Evolutionary conservation across 2,113 vertebrate genomes (phyloP), one percentile per base, ranked within the genome.

Genomic region (Cheirogaleus medius): DNA sequence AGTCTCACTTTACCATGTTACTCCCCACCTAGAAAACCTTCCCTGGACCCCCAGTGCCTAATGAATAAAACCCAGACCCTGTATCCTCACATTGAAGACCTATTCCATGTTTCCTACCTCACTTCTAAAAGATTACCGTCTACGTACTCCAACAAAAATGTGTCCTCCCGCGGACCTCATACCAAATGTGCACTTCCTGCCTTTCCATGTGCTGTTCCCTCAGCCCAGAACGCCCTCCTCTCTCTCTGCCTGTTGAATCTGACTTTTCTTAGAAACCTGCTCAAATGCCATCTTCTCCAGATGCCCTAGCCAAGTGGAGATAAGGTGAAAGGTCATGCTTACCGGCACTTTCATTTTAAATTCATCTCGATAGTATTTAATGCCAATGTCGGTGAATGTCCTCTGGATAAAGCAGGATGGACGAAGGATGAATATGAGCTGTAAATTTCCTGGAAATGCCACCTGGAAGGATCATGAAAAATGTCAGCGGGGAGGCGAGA

Each of bases 311-410:
- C 87, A 92, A 81, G 58, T 58, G 88, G 90, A 97, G 47, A 91
- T 73, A 90, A 80, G 87, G 89, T 77, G 93, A 96, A 94, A 97
- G 88, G 82, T 94, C 97, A 98, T 98, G 98, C 99, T 99, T 99
- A 99, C 99, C 99, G 99, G 99, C 99, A 99, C 99, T 99, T 99
- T 99, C 99, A 99, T 99, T 99, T 99, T 99, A 98, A 99, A 99
- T 98, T 99, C 99, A 98, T 99, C 99, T 58, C 99, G 99, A 77
- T 99, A 99, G 97, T 99, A 98, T 94, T 99, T 99, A 96, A 99
- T 99, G 94, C 99, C 99, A 12, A 99, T 99, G 97, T 99, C 99
- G 96, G 99, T 99, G 44, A 99, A 99, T 3, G 99, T 95, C 97
- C 99, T 99, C 97, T 99, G 99, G 95, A 99, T 98, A 84, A 99